A percentile compares a stretch with the other conserved stretches of the same genome.
These are phyloP conservation scores for Acanthis flammea DNA, from an alignment of 2,797 vertebrate genomes.

Conservation along the genomic window DNA sequence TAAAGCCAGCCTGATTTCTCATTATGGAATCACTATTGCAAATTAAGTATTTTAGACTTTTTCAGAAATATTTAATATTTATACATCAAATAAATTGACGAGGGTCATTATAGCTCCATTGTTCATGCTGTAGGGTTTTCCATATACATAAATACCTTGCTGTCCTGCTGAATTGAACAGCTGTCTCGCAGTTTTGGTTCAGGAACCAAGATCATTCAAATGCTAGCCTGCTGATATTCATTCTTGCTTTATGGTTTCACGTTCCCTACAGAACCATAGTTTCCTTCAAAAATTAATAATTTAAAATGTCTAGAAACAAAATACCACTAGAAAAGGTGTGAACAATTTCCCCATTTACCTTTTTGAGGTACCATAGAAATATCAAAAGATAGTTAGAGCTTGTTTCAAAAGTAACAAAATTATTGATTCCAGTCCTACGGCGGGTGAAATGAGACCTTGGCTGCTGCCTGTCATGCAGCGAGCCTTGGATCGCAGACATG, in stretches of 20 bases:
- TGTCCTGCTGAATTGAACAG: background rate
- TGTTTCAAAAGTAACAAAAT: slow-evolving; percentile 8
- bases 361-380: slow-evolving; percentile 34
- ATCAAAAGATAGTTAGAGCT: slow-evolving; percentile 23
- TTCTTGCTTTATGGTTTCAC: background rate
- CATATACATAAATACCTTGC: background rate
- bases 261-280: background rate
- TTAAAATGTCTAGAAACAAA: slow-evolving; percentile 34
- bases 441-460: slow-evolving; percentile 43
- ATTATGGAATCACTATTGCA: background rate
- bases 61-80: background rate
- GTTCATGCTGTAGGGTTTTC: background rate
- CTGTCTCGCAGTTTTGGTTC: background rate
- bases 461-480: slow-evolving; percentile 44
- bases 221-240: background rate
- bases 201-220: background rate
- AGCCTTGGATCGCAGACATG: slow-evolving; percentile 15
- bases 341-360: slow-evolving; percentile 50
- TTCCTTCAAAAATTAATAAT: slow-evolving; percentile 28
- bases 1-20: background rate
- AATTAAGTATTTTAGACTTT: background rate
- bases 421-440: slow-evolving; percentile 24
- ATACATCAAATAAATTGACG: background rate
- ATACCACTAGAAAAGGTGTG: slow-evolving; percentile 7
- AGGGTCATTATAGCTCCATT: background rate